phyloP scores from a whole-genome alignment of 1,140 invertebrate genomes.

The Drosophila chauvacae region DNA sequence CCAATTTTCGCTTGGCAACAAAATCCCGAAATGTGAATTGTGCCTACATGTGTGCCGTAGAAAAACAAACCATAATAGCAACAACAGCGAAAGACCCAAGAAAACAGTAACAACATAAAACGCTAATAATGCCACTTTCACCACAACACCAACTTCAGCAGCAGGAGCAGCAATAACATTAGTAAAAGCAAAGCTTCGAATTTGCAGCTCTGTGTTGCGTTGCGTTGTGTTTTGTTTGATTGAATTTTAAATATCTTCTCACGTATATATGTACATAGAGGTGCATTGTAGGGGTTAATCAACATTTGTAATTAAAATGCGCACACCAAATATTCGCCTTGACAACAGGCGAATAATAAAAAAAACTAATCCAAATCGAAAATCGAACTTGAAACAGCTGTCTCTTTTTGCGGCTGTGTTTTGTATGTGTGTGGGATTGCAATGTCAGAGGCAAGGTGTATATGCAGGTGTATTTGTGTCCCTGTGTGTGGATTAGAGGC shows the following conservation, averaged over 20 bases:
- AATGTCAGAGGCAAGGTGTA: conserved; percentile 41
- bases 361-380: conserved; percentile 47
- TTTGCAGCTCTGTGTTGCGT: not conserved
- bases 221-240: conserved; percentile 8
- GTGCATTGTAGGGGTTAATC: conserved; percentile 36
- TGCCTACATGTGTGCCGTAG: conserved; percentile 19
- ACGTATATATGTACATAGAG: conserved; percentile 1
- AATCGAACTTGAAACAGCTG: conserved; percentile 58
- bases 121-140: conserved; percentile 45
- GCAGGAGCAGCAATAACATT: conserved; percentile 17
- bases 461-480: conserved; percentile 14
- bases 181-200: conserved; percentile 4
- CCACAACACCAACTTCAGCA: conserved; percentile 21
- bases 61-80: conserved; percentile 10
- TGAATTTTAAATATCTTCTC: conserved; percentile 40
- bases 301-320: conserved; percentile 47
- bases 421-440: conserved; percentile 13
- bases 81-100: conserved; percentile 12
- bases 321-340: conserved; percentile 39
- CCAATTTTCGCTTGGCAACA: conserved; percentile 39
- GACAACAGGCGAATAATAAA: conserved; percentile 34
- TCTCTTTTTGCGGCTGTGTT: conserved; percentile 13
- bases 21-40: conserved; percentile 21
- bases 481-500: conserved; percentile 40
- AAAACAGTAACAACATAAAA: conserved; percentile 12